Evolutionary conservation across 2,888 invertebrate species (phyloP).

Genomic region (Hemistola chrysoprasaria): DNA sequence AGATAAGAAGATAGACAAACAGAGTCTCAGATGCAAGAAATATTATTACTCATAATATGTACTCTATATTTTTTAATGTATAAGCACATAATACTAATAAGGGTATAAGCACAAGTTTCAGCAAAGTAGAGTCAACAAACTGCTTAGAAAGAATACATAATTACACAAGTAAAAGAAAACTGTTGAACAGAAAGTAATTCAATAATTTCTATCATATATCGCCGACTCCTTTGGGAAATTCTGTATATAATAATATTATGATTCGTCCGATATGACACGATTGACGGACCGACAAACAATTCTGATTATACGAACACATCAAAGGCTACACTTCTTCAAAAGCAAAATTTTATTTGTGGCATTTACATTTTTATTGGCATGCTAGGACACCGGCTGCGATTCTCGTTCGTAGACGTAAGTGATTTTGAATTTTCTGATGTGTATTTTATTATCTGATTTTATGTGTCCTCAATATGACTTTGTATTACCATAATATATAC

Average conservation of each 20-base stretch:
- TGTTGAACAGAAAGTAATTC: constrained; percentile 39
- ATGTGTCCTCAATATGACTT: constrained; percentile 74
- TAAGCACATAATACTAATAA: too few relatives aligned
- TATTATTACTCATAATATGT: too few relatives aligned
- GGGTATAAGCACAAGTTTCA: too few relatives aligned
- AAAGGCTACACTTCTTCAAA: constrained; percentile 74
- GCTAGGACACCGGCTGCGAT: constrained; percentile 74
- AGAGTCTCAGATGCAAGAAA: too few relatives aligned
- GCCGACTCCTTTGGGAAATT: constrained; percentile 51
- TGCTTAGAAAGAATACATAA: constrained; percentile 2
- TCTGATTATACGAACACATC: constrained; percentile 67
- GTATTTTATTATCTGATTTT: constrained; percentile 80
- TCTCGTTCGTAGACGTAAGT: constrained; percentile 76
- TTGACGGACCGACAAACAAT: constrained; percentile 52
- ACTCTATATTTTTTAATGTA: too few relatives aligned
- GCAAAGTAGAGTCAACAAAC: too few relatives aligned
- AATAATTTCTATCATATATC: constrained; percentile 51
- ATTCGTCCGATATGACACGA: constrained; percentile 37
- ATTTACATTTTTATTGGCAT: constrained; percentile 81
- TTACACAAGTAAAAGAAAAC: constrained; percentile 8
- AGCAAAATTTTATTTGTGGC: constrained; percentile 76
- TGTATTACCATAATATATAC: constrained; percentile 68
- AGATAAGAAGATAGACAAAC: too few relatives aligned
- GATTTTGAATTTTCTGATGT: constrained; percentile 82
- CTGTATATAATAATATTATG: constrained; percentile 57